phyloP scores from a whole-genome alignment of 2,797 vertebrate genomes.

The Dallia pectoralis region DNA sequence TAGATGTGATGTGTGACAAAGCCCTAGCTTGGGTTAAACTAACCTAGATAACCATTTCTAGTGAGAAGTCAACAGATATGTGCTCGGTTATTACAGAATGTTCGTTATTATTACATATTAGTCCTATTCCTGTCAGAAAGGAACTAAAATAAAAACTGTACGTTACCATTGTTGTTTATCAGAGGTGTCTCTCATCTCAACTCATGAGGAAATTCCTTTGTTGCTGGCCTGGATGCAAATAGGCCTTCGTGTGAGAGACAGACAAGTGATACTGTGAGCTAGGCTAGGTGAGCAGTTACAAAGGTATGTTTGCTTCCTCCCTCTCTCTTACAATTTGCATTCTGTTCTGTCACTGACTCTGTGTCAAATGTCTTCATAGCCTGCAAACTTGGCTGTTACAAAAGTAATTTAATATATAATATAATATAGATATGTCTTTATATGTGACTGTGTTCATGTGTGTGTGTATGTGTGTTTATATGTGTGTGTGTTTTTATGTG shows the following conservation, averaged over 20 bases:
- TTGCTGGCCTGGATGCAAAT: conserved; percentile 51
- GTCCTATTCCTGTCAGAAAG: not conserved
- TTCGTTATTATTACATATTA: not conserved
- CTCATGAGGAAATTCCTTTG: conserved; percentile 52
- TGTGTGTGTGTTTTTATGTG: too few relatives aligned
- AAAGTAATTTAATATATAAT: too few relatives aligned
- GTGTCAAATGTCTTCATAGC: not conserved
- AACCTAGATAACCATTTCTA: conserved; percentile 42
- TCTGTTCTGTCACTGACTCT: not conserved
- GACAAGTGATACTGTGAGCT: conserved; percentile 28
- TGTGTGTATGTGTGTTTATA: too few relatives aligned
- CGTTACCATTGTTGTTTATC: conserved; percentile 67
- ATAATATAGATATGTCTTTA: too few relatives aligned
- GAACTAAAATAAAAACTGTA: conserved; percentile 33
- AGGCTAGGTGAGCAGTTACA: not conserved
- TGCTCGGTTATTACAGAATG: not conserved
- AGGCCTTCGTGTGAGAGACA: conserved; percentile 27
- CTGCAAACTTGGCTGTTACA: not conserved
- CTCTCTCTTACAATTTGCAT: not conserved
- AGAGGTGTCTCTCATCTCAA: conserved; percentile 30
- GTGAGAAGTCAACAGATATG: conserved; percentile 5
- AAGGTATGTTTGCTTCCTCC: too few relatives aligned
- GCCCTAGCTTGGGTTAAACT: conserved; percentile 1
- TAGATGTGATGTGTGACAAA: not conserved
- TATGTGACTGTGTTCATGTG: too few relatives aligned